Evolutionary conservation across 2,113 vertebrate genomes (phyloP).

Genomic region (Misgurnus mizolepis): DNA sequence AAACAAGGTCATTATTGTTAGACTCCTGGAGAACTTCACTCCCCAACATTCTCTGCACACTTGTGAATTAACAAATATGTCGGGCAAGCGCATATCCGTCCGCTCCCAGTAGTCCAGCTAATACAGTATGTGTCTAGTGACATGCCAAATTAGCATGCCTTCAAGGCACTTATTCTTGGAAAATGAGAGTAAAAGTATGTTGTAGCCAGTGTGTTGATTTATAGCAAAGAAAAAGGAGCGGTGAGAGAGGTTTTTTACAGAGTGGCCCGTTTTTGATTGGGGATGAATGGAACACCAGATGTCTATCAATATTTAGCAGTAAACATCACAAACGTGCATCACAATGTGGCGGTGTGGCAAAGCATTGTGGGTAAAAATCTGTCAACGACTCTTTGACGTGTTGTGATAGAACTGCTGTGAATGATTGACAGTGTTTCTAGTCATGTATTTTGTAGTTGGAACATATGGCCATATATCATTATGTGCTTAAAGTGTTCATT

Average conservation of each 20-base stretch:
- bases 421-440: slow-evolving; percentile 4
- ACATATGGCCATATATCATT: background rate
- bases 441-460: slow-evolving; percentile 17
- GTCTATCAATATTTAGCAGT: slow-evolving; percentile 82
- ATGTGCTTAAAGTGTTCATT: background rate
- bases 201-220: slow-evolving; percentile 58
- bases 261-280: slow-evolving; percentile 64
- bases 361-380: slow-evolving; percentile 51
- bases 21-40: slow-evolving; percentile 39
- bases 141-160: slow-evolving; percentile 60
- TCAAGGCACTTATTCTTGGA: slow-evolving; percentile 63
- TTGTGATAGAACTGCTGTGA: slow-evolving; percentile 20
- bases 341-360: slow-evolving; percentile 64
- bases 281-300: slow-evolving; percentile 75
- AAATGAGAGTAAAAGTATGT: slow-evolving; percentile 54
- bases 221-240: slow-evolving; percentile 37
- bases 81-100: slow-evolving; percentile 56
- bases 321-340: slow-evolving; percentile 70
- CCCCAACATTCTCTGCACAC: slow-evolving; percentile 39
- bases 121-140: slow-evolving; percentile 43
- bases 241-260: slow-evolving; percentile 60
- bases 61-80: slow-evolving; percentile 55
- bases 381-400: slow-evolving; percentile 34
- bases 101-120: slow-evolving; percentile 56
- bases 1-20: slow-evolving; percentile 54